Base-by-base conservation (phyloP, 2,888 invertebrate genomes). In the Megastigmus dorsalis region DNA sequence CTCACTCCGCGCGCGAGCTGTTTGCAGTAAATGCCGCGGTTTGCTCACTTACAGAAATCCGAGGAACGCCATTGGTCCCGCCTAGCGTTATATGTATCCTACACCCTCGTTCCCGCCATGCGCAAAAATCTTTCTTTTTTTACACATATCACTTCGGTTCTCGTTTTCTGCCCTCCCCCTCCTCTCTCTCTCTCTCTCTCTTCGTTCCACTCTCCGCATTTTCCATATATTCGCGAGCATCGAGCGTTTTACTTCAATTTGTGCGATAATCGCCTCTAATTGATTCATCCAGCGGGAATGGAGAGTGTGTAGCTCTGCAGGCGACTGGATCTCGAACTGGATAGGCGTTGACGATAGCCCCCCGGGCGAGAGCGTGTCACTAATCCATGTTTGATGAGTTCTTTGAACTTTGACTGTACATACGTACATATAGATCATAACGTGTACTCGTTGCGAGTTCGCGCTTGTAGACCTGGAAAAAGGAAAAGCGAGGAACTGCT, bases 371-470 rank as follows among this genome's bases (percentile, higher is more conserved):
- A 23, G 23, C 72, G 45, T 70, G 55, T 67, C 71, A 55, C 71
- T 75, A 71, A 75, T 75, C 68, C 75, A 72, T 63, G 71, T 75
- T 72, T 67, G 67, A 71, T 68, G 75, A 75, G 75, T 75, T 75
- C 75, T 63, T 75, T 75, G 75, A 75, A 75, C 75, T 63, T 45
- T 23, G 55, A 3, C 13, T 36, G 20, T 41, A 36, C 30, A 38
- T 41, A 43, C 52, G 26, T 52, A 48, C 15, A 13, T 41, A 23
- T 23, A 23, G 1, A 13, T 36, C n/a, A n/a, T n/a, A n/a, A 30
- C 41, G 57, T 20, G 54, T 3, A 43, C 69, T 69, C 60, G 52
- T 69, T 59, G 52, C n/a, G n/a, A n/a, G n/a, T n/a, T n/a, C n/a
- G n/a, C 30, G 68, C 48, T 28, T 20, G 48, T 23, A 13, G 4